These are phyloP conservation scores for Athripsodes cinereus DNA, from an alignment of 2,888 invertebrate species.

Conservation along the genomic window DNA sequence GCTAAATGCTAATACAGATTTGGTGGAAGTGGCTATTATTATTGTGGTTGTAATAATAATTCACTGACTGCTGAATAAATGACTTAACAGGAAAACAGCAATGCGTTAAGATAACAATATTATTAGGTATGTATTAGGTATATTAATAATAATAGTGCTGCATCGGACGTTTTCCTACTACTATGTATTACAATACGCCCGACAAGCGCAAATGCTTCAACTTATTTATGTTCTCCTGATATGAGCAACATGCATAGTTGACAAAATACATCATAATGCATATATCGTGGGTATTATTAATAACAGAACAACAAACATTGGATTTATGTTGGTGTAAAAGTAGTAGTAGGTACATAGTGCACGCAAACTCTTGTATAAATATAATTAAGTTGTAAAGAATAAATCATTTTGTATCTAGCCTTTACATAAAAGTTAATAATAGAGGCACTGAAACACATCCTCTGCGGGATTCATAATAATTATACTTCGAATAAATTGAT, in stretches of 20 bases:
- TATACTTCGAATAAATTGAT: too few relatives aligned
- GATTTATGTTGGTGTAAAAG: too few relatives aligned
- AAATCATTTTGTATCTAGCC: too few relatives aligned
- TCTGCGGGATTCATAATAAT: too few relatives aligned
- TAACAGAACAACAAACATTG: too few relatives aligned
- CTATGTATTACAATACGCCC: neutral
- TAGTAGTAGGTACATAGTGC: too few relatives aligned
- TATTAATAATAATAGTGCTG: neutral
- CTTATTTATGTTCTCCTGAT: slow-evolving; percentile 2
- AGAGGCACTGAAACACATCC: too few relatives aligned
- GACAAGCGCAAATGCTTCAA: slow-evolving; percentile 12
- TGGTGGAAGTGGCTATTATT: too few relatives aligned
- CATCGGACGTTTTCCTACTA: neutral
- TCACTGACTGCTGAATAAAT: slow-evolving; percentile 21
- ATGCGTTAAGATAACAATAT: slow-evolving; percentile 23
- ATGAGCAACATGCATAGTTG: neutral
- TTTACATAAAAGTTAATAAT: too few relatives aligned
- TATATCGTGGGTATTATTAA: neutral
- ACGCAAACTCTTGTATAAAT: too few relatives aligned
- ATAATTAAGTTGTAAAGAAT: too few relatives aligned
- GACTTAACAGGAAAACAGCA: slow-evolving; percentile 20
- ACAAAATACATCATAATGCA: neutral
- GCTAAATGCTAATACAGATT: too few relatives aligned
- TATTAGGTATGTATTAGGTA: neutral
- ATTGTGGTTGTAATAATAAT: neutral